These are phyloP conservation scores for Notiomystis cincta DNA, from an alignment of 2,113 vertebrate species.

Conservation along the genomic window DNA sequence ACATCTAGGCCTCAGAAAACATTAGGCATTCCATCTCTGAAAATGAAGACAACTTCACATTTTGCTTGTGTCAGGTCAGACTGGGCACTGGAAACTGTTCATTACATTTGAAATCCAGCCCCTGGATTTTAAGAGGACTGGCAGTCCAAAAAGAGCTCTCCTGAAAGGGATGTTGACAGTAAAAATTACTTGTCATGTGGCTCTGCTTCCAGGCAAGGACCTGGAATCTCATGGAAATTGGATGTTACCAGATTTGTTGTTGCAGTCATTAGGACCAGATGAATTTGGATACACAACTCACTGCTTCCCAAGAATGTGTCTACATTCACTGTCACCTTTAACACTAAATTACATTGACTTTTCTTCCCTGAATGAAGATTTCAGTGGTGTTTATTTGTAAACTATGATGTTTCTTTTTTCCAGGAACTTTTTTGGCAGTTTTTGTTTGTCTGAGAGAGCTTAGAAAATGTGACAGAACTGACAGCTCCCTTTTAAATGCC, in stretches of 20 bases:
- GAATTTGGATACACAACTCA: background rate
- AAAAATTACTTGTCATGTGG: background rate
- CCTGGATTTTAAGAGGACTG: background rate
- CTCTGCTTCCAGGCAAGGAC: background rate
- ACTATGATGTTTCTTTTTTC: background rate
- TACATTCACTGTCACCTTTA: background rate
- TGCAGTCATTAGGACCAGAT: background rate
- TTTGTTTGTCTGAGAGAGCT: background rate
- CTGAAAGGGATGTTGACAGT: background rate
- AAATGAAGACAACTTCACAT: background rate
- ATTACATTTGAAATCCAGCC: background rate
- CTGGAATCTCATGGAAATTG: background rate
- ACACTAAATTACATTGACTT: background rate
- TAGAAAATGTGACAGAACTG: background rate
- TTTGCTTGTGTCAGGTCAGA: background rate
- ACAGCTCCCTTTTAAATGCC: conserved; percentile 11
- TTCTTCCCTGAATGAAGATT: background rate
- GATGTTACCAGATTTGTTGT: background rate
- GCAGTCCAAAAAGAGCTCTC: background rate
- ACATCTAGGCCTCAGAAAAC: background rate
- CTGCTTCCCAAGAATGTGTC: background rate
- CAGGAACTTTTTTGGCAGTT: background rate
- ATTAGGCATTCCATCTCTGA: background rate
- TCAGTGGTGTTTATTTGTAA: background rate
- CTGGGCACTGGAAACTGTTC: background rate